These are phyloP conservation scores for Scotopteryx bipunctaria DNA, from an alignment of 2,888 invertebrate species.

Conservation along the genomic window DNA sequence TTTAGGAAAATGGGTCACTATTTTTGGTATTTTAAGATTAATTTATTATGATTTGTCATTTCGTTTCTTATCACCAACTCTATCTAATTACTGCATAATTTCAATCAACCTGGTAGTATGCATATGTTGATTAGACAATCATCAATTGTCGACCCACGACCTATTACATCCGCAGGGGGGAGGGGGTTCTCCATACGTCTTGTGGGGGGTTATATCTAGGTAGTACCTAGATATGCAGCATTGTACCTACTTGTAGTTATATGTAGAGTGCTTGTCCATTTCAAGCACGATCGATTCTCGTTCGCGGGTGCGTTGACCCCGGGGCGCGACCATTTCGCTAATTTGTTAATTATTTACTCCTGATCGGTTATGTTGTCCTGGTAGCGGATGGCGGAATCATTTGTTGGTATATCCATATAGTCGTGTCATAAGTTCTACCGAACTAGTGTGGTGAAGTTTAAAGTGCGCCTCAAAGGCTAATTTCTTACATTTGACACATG, in stretches of 20 bases:
- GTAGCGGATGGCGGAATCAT: constrained; percentile 33
- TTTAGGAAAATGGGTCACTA: too few species aligned
- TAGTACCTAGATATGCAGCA: constrained; percentile 3
- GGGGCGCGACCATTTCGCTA: constrained; percentile 70
- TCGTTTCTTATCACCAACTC: not conserved
- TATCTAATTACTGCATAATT: constrained; percentile 20
- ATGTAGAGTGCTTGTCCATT: constrained; percentile 73
- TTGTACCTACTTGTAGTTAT: not conserved
- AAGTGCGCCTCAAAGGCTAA: too few species aligned
- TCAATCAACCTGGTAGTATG: constrained; percentile 14
- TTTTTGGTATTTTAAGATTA: not conserved
- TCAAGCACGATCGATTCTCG: constrained; percentile 79
- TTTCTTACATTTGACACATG: too few species aligned
- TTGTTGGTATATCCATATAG: too few species aligned
- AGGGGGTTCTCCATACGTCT: constrained; percentile 31
- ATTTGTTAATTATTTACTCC: constrained; percentile 79
- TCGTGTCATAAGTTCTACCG: too few species aligned
- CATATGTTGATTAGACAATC: constrained; percentile 28
- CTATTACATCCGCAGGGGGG: constrained; percentile 21
- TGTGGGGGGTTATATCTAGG: constrained; percentile 19
- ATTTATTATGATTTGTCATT: not conserved
- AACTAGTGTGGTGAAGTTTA: too few species aligned
- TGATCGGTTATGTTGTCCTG: constrained; percentile 54
- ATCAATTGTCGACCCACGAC: constrained; percentile 29
- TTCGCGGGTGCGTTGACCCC: constrained; percentile 76